Base-by-base conservation (phyloP, 2,888 invertebrate species). In the Catocala nupta region DNA sequence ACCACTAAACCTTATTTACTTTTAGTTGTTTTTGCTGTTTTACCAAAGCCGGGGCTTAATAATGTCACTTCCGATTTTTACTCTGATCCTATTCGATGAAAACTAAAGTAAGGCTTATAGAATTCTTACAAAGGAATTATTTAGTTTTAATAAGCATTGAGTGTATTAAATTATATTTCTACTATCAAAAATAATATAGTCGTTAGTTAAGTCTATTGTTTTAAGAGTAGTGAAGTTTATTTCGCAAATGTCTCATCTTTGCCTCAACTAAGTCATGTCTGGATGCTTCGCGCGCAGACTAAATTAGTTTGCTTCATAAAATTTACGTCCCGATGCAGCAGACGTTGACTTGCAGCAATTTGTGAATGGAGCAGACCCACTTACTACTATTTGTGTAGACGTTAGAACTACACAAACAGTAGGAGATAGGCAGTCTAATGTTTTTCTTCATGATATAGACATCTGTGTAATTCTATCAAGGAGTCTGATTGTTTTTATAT, bases 241-340 rank as follows among this genome's bases (percentile, higher is more conserved):
- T 33, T 10, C 10, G 33, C 6, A 10, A 13, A 13, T 12, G n/a
- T 34, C 5, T 49, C 33, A 25, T 48, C 5, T n/a, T 0, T 49
- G 33, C 11, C 34, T 34, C 42, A 13, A 47, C 47, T 11, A 10
- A 45, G 16, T 57, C 47, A 25, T 58, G 13, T 59, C 52, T 34
- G 25, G 16, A 49, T 60, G 10, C 16, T 36, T 13, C 13, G 59
- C 43, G 11, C 63, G 48, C 48, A 59, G 34, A 60, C 34, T 65
- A 67, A 68, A 75, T 67, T 65, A 67, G 50, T 71, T 59, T 25
- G 16, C 63, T 69, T 69, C 39, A 55, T 67, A 50, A 62, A 65
- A 68, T 73, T 65, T 65, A 52, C 50, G 52, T 68, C 53, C 51
- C 25, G 25, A 25, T 72, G 70, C 63, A 76, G 64, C 49, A 62